Conservation (phyloP, 2,888 invertebrate species). For the Philonicus albiceps region DNA sequence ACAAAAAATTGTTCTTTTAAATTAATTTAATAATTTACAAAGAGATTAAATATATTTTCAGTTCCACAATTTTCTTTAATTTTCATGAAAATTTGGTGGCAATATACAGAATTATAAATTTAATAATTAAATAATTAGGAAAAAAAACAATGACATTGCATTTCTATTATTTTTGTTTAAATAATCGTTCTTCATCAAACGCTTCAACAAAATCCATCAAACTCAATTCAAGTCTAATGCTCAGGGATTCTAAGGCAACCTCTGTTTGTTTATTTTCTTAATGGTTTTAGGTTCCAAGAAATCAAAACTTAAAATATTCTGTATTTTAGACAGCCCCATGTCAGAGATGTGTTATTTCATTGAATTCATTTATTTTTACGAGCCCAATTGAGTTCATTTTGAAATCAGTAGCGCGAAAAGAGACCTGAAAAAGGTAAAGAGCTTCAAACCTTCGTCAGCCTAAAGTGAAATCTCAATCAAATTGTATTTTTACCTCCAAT, state of each 20-base stretch:
- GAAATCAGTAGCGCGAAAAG: background rate
- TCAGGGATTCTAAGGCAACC: background rate
- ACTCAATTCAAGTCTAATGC: background rate
- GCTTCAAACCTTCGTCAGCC: background rate
- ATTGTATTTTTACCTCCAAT: background rate
- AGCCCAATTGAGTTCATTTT: background rate
- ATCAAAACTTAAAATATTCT: background rate
- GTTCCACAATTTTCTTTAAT: background rate
- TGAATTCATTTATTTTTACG: background rate
- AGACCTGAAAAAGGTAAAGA: background rate
- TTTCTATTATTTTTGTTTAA: too few species aligned
- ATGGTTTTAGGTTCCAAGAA: background rate
- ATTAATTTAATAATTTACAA: too few species aligned
- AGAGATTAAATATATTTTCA: background rate
- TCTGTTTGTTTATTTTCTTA: background rate
- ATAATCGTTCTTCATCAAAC: too few species aligned
- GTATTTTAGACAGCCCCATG: background rate
- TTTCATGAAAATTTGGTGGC: background rate
- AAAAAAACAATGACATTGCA: too few species aligned
- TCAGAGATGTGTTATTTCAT: background rate
- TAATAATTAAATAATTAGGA: too few species aligned
- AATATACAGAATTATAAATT: too few species aligned
- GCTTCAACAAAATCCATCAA: too few species aligned
- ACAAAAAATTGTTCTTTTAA: too few species aligned
- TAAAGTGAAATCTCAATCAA: background rate